phyloP scores from a whole-genome alignment of 2,888 invertebrate genomes.

The Meiosimyza platycephala region DNA sequence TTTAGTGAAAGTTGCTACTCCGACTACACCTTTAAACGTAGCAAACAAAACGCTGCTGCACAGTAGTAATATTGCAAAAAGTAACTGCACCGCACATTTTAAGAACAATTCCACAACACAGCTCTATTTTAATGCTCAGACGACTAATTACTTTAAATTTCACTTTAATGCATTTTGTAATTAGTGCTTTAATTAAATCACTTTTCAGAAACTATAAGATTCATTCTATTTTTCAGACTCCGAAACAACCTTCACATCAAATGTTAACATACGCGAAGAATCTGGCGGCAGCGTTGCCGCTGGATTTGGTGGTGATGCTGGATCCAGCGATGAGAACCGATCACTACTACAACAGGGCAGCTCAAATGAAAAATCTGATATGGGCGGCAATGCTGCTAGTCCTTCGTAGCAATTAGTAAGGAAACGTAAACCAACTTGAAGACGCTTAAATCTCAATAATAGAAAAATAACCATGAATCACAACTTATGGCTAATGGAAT shows the following conservation, averaged over 20 bases:
- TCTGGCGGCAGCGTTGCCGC: conserved; percentile 49
- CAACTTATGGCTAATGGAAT: conserved; percentile 38
- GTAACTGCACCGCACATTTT: too few species aligned
- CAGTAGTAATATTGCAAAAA: too few species aligned
- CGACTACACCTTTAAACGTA: too few species aligned
- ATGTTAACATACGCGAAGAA: conserved; percentile 56
- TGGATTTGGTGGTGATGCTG: conserved; percentile 50
- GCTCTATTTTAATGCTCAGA: too few species aligned
- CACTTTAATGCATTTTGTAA: too few species aligned
- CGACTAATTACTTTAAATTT: too few species aligned
- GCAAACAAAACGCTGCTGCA: too few species aligned
- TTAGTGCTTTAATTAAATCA: too few species aligned
- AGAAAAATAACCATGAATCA: conserved; percentile 10
- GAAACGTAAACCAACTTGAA: conserved; percentile 31
- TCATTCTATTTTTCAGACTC: conserved; percentile 58
- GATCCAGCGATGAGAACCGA: conserved; percentile 65
- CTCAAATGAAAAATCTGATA: conserved; percentile 54
- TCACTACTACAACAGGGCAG: conserved; percentile 61
- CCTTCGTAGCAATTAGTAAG: conserved; percentile 64
- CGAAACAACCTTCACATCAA: conserved; percentile 66
- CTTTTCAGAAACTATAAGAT: not conserved
- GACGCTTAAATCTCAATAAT: conserved; percentile 11
- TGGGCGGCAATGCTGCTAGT: conserved; percentile 46
- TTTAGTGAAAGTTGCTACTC: too few species aligned
- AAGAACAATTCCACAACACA: too few species aligned